Percentiles rank a stretch among this genome's conserved stretches.
phyloP scores from a whole-genome alignment of 2,888 invertebrate genomes.

The Podabrus alpinus region DNA sequence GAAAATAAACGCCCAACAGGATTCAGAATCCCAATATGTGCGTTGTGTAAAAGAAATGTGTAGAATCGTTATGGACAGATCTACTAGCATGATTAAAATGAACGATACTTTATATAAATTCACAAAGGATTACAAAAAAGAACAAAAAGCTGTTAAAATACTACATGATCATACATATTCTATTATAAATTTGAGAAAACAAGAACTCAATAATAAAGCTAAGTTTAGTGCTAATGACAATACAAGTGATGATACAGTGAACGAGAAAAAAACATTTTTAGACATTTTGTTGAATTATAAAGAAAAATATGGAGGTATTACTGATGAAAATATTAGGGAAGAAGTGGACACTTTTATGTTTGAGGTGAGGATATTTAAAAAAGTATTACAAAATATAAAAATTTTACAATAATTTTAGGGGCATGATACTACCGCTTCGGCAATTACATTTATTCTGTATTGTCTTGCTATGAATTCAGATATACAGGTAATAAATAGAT shows the following conservation, averaged over 20 bases:
- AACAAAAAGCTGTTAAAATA: neutral
- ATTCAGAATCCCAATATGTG: constrained; percentile 72
- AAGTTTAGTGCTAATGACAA: neutral
- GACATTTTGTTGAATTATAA: constrained; percentile 65
- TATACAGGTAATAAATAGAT: constrained; percentile 40
- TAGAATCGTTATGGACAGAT: constrained; percentile 38
- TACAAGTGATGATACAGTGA: constrained; percentile 18
- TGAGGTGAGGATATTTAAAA: too few species aligned
- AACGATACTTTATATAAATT: neutral
- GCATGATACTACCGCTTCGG: constrained; percentile 61
- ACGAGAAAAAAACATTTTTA: constrained; percentile 67
- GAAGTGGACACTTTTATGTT: too few species aligned
- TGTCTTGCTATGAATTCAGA: constrained; percentile 57
- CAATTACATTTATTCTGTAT: constrained; percentile 59
- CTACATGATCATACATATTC: neutral
- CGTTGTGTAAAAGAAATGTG: constrained; percentile 64
- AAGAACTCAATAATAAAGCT: neutral
- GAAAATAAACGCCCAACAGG: constrained; percentile 69
- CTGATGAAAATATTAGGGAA: constrained; percentile 65
- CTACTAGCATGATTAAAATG: constrained; percentile 55
- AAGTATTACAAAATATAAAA: too few species aligned
- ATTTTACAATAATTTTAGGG: constrained; percentile 48
- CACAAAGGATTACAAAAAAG: too few species aligned
- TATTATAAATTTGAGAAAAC: constrained; percentile 40
- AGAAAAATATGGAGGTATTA: constrained; percentile 63